Evolutionary conservation across 2,797 vertebrate genomes (phyloP).

Genomic region (Decapterus maruadsi): DNA sequence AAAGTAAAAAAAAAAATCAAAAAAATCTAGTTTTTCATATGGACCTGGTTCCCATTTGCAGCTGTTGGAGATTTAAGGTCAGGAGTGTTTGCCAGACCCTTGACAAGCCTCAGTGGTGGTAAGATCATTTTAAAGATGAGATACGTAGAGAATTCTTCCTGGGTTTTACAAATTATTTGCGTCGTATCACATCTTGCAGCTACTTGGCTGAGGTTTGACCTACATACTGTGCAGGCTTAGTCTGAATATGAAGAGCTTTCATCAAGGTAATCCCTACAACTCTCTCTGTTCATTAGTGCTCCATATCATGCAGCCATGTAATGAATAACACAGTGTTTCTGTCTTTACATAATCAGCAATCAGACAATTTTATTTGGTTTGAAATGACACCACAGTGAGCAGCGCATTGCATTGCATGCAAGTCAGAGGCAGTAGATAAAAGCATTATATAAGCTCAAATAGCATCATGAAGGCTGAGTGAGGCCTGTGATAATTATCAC

Average conservation of each 20-base stretch:
- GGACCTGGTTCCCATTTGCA: constrained; percentile 37
- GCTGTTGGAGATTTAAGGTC: constrained; percentile 48
- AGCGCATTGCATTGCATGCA: constrained; percentile 25
- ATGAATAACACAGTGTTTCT: constrained; percentile 42
- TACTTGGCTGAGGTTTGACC: constrained; percentile 65
- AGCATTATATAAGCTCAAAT: constrained; percentile 66
- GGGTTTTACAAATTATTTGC: constrained; percentile 60
- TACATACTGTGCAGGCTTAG: constrained; percentile 59
- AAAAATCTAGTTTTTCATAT: constrained; percentile 47
- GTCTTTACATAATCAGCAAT: constrained; percentile 63
- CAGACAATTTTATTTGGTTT: constrained; percentile 46
- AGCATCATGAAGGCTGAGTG: constrained; percentile 47
- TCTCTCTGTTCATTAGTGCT: constrained; percentile 58
- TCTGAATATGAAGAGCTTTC: constrained; percentile 60
- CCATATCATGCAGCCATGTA: constrained; percentile 39
- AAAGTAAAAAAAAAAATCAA: constrained; percentile 39
- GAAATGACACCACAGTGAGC: constrained; percentile 49
- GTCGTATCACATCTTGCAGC: constrained; percentile 57
- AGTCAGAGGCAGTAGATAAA: constrained; percentile 53
- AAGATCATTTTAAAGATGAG: constrained; percentile 55
- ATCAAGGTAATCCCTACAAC: constrained; percentile 60
- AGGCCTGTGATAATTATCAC: constrained; percentile 49
- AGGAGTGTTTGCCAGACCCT: constrained; percentile 26
- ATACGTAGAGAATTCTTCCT: constrained; percentile 53
- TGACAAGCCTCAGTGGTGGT: constrained; percentile 48